Base-by-base conservation (phyloP, 2,113 vertebrate genomes). In the Callospermophilus lateralis region DNA sequence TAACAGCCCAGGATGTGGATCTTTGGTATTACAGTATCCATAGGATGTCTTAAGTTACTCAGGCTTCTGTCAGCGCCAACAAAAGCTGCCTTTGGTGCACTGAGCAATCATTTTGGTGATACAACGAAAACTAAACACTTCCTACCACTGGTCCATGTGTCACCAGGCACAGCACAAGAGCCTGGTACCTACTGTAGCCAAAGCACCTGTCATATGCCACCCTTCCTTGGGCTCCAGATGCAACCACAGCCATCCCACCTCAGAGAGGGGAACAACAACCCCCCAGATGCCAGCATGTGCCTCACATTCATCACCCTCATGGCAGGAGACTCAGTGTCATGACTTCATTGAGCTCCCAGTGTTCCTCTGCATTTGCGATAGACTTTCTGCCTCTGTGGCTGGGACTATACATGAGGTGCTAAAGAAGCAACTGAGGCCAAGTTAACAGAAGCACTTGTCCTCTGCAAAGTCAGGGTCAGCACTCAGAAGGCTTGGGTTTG, bases 401-500 rank as follows among this genome's bases (percentile, higher is more conserved):
- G 4, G 19, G 73, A 53, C 83, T 88, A 3, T 0, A 0, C 3
- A 0, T 4, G 20, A 79, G 34, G 20, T n/a, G 7, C 45, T 10
- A 24, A 3, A 30, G 20, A 63, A 2, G 28, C 9, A 37, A 32
- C 3, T 22, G 16, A 0, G 13, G 70, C 30, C 3, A 3, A 86
- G n/a, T 11, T 10, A 17, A 77, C 32, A 7, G 2, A 67, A 48
- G 74, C 39, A 84, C 61, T 28, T 4, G 8, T 68, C 30, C 65
- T 68, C 65, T 34, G 65, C 13, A 20, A 6, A 30, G 22, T 28
- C 61, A 15, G 42, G 39, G 67, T 13, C 0, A 11, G 22, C 24
- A 20, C 3, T 10, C 58, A 22, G 7, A 8, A 48, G n/a, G 55
- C 55, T 22, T 8, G 20, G 34, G 37, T 28, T 13, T 20, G 24